A percentile compares a stretch with the other conserved stretches of the same genome.
These are phyloP conservation scores for Cyrtonyx montezumae DNA, from an alignment of 2,113 vertebrate species.

Conservation along the genomic window DNA sequence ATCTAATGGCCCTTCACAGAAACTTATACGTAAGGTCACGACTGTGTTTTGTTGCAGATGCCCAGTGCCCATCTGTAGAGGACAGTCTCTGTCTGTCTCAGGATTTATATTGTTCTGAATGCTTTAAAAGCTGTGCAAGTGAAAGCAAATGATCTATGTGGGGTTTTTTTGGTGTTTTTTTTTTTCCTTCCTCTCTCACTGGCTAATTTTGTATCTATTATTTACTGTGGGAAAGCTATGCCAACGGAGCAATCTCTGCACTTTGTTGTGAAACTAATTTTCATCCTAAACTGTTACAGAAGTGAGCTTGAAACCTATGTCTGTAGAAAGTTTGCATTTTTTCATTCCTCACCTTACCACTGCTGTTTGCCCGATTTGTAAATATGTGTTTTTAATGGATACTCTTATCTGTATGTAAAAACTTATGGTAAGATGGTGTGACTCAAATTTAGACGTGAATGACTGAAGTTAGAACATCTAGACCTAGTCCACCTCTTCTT, in stretches of 20 bases:
- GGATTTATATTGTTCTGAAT: slow-evolving; percentile 61
- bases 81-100: slow-evolving; percentile 62
- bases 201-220: slow-evolving; percentile 63
- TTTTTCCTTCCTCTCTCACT: slow-evolving; percentile 33
- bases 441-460: background rate
- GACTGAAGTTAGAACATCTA: background rate
- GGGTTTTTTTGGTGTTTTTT: background rate
- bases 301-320: background rate
- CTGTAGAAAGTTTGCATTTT: background rate
- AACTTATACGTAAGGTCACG: slow-evolving; percentile 65
- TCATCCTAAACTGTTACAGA: background rate
- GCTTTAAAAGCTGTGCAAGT: slow-evolving; percentile 60
- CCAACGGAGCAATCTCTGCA: slow-evolving; percentile 37
- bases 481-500: background rate
- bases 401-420: background rate
- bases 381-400: background rate
- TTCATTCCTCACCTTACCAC: background rate
- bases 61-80: slow-evolving; percentile 61
- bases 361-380: background rate
- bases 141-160: slow-evolving; percentile 42
- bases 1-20: slow-evolving; percentile 64
- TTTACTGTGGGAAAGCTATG: slow-evolving; percentile 63
- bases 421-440: background rate
- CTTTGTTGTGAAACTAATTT: slow-evolving; percentile 41
- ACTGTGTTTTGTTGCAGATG: slow-evolving; percentile 61